A percentile compares a stretch with the other conserved stretches of the same genome.
phyloP scores from a whole-genome alignment of 2,113 vertebrate genomes.

The Lagenorhynchus albirostris region DNA sequence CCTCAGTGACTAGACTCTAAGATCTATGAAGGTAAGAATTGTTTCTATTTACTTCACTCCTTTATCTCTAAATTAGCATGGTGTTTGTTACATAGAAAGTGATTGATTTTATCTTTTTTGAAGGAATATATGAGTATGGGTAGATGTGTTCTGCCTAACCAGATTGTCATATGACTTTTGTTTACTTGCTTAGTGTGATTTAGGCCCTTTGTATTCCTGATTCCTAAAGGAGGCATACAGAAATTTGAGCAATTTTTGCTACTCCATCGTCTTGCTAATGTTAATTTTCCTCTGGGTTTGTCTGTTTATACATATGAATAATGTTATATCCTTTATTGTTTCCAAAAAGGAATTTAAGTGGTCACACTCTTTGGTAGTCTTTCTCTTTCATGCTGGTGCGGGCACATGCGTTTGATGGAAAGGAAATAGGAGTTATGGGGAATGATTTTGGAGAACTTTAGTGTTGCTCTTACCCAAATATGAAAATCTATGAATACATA shows the following conservation, averaged over 20 bases:
- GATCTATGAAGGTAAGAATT: background rate
- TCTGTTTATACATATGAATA: background rate
- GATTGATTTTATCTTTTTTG: background rate
- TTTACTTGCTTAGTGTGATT: background rate
- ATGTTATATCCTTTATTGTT: background rate
- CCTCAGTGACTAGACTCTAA: background rate
- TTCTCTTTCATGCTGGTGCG: background rate
- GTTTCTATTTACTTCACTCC: background rate
- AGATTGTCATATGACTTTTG: background rate
- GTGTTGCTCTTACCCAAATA: background rate
- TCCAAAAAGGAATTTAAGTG: background rate
- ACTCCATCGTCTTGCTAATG: background rate
- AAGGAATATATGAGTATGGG: background rate
- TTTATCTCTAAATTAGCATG: background rate
- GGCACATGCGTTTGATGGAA: background rate
- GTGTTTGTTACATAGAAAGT: background rate
- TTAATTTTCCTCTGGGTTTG: background rate
- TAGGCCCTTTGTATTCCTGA: background rate
- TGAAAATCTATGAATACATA: background rate
- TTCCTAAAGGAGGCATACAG: background rate
- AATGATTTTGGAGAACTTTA: background rate
- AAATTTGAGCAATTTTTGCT: background rate
- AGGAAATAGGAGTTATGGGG: background rate
- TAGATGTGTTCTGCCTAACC: background rate
- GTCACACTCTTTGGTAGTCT: background rate